Base-by-base conservation (phyloP, 2,888 invertebrate species). In the Meteorus colon region DNA sequence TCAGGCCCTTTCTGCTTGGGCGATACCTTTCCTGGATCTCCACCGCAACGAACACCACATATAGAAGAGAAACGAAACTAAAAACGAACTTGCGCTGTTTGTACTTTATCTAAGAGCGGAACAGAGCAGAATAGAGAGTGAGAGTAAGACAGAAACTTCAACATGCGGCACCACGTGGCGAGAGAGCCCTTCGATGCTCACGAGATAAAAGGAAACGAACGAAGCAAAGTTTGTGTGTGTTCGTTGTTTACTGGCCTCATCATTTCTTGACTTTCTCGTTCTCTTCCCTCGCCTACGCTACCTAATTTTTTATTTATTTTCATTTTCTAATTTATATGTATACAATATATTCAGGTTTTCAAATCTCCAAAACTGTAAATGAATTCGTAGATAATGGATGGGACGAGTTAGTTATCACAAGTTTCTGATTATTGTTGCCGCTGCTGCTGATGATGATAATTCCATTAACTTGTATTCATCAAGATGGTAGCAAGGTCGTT, bases 1-100 rank as follows among this genome's bases (percentile, higher is more conserved):
- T 69, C 66, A 67, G 37, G 66, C 31, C 62, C 70, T 37, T 62
- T 24, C 73, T 66, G 59, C 34, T 48, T 60, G 70, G 65, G 72
- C 48, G 67, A 69, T 74, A 70, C 67, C 75, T 74, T 75, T 77
- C 70, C 63, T 73, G 59, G 65, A 59, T 59, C 51, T 55, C 29
- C 24, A 34, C 14, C 51, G 60, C 55, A 14, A 68, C 68, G 34
- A 60, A 48, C 5, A 59, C 62, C 45, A 41, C 48, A 5, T 34
- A 66, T 34, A 37, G 59, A 70, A 68, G 62, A 72, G 65, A 73
- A 62, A 65, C n/a, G 24, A 65, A 65, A 37, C 65, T 19, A 41
- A 65, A 65, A 65, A 65, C 24, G 6, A 65, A 65, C 65, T 24
- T 37, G 37, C 51, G 67, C 60, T 67, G 48, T 63, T 72, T 45